Conservation (phyloP, 2,797 vertebrate species). For the Dallia pectoralis region DNA sequence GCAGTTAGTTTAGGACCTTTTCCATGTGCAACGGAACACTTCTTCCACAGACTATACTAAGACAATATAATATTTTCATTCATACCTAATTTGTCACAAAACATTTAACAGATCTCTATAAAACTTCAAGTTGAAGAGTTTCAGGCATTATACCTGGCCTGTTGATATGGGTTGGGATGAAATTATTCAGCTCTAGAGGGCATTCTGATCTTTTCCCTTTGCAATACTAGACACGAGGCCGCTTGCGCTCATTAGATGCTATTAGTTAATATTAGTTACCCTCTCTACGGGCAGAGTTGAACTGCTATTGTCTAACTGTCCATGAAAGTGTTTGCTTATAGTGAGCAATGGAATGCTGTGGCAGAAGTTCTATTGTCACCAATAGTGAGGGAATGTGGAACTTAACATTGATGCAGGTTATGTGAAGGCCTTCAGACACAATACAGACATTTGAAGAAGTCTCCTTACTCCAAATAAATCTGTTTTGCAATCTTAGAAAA, state of each 20-base stretch:
- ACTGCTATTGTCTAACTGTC: slow-evolving; percentile 54
- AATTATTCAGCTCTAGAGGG: slow-evolving; percentile 33
- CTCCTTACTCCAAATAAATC: no score
- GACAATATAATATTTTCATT: slow-evolving; percentile 22
- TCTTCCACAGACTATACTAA: no score
- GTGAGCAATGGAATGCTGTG: slow-evolving; percentile 37
- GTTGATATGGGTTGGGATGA: slow-evolving; percentile 31
- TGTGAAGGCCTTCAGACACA: background rate
- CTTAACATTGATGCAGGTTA: slow-evolving; percentile 12
- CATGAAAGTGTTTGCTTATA: slow-evolving; percentile 55
- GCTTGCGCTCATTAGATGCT: slow-evolving; percentile 50
- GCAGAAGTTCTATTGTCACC: slow-evolving; percentile 45
- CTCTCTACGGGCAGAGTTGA: slow-evolving; percentile 49
- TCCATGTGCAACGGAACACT: no score
- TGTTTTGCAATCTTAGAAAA: no score
- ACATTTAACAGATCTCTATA: slow-evolving; percentile 33
- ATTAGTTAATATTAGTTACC: slow-evolving; percentile 48
- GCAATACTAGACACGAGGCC: slow-evolving; percentile 17
- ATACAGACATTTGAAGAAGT: background rate
- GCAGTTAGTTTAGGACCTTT: no score
- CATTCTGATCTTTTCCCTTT: slow-evolving; percentile 29
- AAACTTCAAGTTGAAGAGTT: slow-evolving; percentile 13
- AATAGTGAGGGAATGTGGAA: slow-evolving; percentile 35
- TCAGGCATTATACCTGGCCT: slow-evolving; percentile 27
- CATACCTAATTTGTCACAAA: slow-evolving; percentile 26